A percentile compares a stretch with the other conserved stretches of the same genome.
phyloP scores from a whole-genome alignment of 2,888 invertebrate species.

The Idaea straminata region DNA sequence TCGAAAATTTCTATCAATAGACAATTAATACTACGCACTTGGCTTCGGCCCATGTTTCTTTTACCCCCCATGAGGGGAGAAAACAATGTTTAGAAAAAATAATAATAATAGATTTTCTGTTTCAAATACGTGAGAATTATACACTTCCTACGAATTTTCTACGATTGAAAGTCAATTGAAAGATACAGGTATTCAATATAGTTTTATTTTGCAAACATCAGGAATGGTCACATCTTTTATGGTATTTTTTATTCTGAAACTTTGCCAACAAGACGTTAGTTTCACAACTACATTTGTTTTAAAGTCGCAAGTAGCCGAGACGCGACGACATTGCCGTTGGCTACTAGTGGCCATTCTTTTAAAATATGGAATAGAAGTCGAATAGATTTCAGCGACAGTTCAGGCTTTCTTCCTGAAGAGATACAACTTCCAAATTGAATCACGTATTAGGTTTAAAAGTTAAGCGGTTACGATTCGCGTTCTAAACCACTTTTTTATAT shows the following conservation, averaged over 20 bases:
- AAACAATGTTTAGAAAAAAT: no score
- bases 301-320: background rate
- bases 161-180: no score
- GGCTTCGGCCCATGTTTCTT: no score
- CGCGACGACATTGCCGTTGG: background rate
- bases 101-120: no score
- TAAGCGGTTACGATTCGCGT: conserved; percentile 73
- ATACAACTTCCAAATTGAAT: conserved; percentile 77
- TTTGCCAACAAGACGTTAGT: background rate
- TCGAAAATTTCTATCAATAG: no score
- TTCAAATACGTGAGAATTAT: no score
- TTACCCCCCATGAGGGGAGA: no score
- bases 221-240: no score
- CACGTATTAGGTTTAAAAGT: conserved; percentile 79
- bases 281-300: background rate
- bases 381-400: conserved; percentile 66
- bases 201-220: no score
- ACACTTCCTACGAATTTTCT: no score
- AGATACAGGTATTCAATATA: no score
- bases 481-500: conserved; percentile 70
- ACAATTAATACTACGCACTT: no score
- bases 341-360: conserved; percentile 38
- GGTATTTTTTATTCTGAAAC: background rate
- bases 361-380: conserved; percentile 66
- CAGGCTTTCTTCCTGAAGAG: conserved; percentile 51